A percentile compares a stretch with the other conserved stretches of the same genome.
Conservation (phyloP, 2,888 invertebrate species). For the Chromoteleia sp. region DNA sequence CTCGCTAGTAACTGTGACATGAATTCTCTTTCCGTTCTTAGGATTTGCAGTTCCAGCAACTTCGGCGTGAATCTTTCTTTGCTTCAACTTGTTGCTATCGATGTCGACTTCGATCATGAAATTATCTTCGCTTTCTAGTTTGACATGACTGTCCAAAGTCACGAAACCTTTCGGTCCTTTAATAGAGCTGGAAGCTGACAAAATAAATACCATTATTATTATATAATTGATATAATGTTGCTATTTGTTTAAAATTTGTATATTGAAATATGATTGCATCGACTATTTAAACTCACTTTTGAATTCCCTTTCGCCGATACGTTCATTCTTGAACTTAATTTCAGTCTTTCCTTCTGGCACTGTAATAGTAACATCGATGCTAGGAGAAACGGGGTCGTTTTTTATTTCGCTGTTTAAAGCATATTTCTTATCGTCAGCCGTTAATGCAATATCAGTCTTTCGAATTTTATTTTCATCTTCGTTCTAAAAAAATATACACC, state of each 20-base stretch:
- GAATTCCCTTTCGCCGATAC: slow-evolving; percentile 87
- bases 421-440: slow-evolving; percentile 87
- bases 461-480: slow-evolving; percentile 74
- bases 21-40: slow-evolving; percentile 87
- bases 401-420: slow-evolving; percentile 86
- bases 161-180: slow-evolving; percentile 83
- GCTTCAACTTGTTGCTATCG: slow-evolving; percentile 88
- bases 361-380: slow-evolving; percentile 84
- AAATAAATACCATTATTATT: not conserved
- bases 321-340: slow-evolving; percentile 84
- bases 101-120: slow-evolving; percentile 87
- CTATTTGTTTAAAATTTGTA: too few relatives aligned
- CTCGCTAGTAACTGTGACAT: slow-evolving; percentile 88
- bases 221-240: not conserved
- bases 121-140: slow-evolving; percentile 88
- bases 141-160: slow-evolving; percentile 85
- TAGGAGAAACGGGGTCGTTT: slow-evolving; percentile 86
- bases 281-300: slow-evolving; percentile 85
- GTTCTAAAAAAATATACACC: slow-evolving; percentile 69
- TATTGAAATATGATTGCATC: too few relatives aligned
- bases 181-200: slow-evolving; percentile 55
- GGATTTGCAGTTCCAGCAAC: slow-evolving; percentile 87
- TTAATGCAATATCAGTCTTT: slow-evolving; percentile 84
- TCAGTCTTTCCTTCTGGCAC: slow-evolving; percentile 86
- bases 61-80: slow-evolving; percentile 88